Conservation (phyloP, 2,888 invertebrate species). For the Lycaena phlaeas region DNA sequence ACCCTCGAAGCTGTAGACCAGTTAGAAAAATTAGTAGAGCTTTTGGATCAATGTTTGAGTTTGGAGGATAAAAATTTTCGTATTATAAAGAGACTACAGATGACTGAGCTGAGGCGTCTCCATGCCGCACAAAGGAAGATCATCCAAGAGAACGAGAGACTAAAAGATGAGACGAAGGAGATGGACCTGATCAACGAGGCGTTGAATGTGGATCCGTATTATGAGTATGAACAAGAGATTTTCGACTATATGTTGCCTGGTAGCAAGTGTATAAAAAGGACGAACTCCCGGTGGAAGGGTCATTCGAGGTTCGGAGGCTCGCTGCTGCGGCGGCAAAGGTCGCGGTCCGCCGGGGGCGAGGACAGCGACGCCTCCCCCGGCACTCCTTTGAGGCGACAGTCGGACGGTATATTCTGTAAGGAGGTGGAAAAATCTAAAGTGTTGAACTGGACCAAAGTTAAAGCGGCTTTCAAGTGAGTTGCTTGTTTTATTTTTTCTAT, state of each 20-base stretch:
- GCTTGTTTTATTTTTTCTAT: too few species aligned
- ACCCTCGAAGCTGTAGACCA: slow-evolving; percentile 82
- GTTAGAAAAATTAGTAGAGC: slow-evolving; percentile 81
- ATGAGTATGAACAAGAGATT: slow-evolving; percentile 75
- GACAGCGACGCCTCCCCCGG: slow-evolving; percentile 60
- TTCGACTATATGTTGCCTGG: slow-evolving; percentile 77
- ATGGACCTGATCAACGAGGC: slow-evolving; percentile 58
- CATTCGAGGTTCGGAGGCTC: slow-evolving; percentile 63
- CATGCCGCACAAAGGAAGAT: slow-evolving; percentile 73
- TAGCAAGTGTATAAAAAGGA: slow-evolving; percentile 63
- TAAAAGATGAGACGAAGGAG: slow-evolving; percentile 48
- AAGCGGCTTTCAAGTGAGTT: slow-evolving; percentile 88
- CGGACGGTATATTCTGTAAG: slow-evolving; percentile 52
- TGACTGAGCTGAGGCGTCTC: slow-evolving; percentile 79
- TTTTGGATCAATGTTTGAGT: slow-evolving; percentile 83
- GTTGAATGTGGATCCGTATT: slow-evolving; percentile 73
- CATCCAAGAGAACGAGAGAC: slow-evolving; percentile 45
- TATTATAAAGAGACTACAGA: slow-evolving; percentile 78
- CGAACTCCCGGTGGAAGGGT: slow-evolving; percentile 64
- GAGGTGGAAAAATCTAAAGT: slow-evolving; percentile 75
- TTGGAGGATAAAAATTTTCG: slow-evolving; percentile 81
- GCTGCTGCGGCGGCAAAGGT: slow-evolving; percentile 73
- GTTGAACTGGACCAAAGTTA: slow-evolving; percentile 92
- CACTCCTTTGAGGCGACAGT: slow-evolving; percentile 49
- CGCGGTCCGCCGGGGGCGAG: slow-evolving; percentile 78